These are phyloP conservation scores for Tanypteryx hageni DNA, from an alignment of 2,888 invertebrate species.

Conservation along the genomic window DNA sequence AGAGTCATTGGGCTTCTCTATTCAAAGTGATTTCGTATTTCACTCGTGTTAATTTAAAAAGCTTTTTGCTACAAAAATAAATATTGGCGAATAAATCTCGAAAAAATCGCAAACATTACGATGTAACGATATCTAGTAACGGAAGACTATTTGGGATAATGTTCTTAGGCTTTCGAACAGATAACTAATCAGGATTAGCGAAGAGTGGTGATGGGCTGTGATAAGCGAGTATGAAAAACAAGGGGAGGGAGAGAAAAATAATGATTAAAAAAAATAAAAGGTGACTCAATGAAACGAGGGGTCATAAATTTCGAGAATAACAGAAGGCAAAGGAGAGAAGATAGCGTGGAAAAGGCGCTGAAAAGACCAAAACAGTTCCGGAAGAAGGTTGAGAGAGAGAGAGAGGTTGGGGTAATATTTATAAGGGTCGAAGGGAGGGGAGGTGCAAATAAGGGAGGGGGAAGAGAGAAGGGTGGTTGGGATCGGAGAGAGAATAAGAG, in stretches of 20 bases:
- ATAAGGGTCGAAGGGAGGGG: not conserved
- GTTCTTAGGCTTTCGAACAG: not conserved
- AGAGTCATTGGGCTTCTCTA: too few relatives aligned
- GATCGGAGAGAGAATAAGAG: not conserved
- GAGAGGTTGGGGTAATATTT: not conserved
- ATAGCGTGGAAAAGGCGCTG: not conserved
- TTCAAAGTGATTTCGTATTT: too few relatives aligned
- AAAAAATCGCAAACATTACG: too few relatives aligned
- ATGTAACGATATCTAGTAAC: not conserved
- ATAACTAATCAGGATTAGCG: not conserved
- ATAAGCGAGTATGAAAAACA: too few relatives aligned
- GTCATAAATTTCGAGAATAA: not conserved
- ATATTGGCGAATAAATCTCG: too few relatives aligned
- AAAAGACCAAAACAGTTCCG: conserved; percentile 13
- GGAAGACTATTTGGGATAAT: not conserved
- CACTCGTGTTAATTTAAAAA: too few relatives aligned
- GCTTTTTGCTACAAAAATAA: too few relatives aligned
- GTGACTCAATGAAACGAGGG: not conserved
- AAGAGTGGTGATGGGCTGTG: not conserved
- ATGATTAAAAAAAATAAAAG: not conserved
- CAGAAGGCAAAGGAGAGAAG: not conserved
- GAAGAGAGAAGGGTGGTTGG: not conserved
- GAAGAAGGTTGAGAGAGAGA: not conserved
- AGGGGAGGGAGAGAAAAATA: not conserved
- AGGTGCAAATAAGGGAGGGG: not conserved